Percentiles rank a stretch among this genome's conserved stretches.
Conservation (phyloP, 1,140 invertebrate genomes). For the Drosophila setifemur region DNA sequence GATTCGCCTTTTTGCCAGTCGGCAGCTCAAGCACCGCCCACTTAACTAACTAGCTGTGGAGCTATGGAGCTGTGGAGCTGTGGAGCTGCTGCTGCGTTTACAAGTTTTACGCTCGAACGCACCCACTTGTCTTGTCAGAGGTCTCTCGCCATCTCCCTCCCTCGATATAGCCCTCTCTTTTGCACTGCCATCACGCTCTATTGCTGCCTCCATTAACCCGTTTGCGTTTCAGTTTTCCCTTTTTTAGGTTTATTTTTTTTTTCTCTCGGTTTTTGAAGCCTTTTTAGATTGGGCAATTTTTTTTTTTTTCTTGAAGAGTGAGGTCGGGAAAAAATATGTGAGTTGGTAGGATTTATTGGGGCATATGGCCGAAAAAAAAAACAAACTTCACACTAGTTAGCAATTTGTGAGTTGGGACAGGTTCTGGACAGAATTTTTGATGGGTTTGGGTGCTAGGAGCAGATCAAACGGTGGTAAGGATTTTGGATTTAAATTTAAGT, state of each 20-base stretch:
- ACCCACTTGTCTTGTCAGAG: conserved; percentile 78
- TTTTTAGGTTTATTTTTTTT: conserved; percentile 11
- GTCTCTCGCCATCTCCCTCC: conserved; percentile 22
- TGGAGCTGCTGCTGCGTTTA: conserved; percentile 69
- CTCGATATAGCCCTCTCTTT: conserved; percentile 1
- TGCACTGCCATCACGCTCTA: conserved; percentile 26
- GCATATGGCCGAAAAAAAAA: conserved; percentile 15
- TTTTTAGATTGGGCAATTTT: conserved; percentile 33
- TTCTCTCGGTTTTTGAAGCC: conserved; percentile 59
- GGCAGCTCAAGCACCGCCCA: conserved; percentile 43
- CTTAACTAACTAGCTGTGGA: conserved; percentile 76
- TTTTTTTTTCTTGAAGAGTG: neutral
- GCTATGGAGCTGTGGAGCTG: too few species aligned
- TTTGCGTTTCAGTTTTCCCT: conserved; percentile 48
- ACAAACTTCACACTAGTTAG: conserved; percentile 7
- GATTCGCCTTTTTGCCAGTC: conserved; percentile 25
- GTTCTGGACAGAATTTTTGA: conserved; percentile 32
- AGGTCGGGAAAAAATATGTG: neutral
- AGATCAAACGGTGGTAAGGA: too few species aligned
- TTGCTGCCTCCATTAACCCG: conserved; percentile 68
- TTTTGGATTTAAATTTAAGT: too few species aligned
- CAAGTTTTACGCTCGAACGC: conserved; percentile 78
- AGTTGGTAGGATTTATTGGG: conserved; percentile 56
- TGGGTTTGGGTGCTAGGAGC: neutral
- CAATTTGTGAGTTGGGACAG: conserved; percentile 43